phyloP scores from a whole-genome alignment of 37 sponge, comb jelly and placozoan species.

The Cladorhizidae sp. region DNA sequence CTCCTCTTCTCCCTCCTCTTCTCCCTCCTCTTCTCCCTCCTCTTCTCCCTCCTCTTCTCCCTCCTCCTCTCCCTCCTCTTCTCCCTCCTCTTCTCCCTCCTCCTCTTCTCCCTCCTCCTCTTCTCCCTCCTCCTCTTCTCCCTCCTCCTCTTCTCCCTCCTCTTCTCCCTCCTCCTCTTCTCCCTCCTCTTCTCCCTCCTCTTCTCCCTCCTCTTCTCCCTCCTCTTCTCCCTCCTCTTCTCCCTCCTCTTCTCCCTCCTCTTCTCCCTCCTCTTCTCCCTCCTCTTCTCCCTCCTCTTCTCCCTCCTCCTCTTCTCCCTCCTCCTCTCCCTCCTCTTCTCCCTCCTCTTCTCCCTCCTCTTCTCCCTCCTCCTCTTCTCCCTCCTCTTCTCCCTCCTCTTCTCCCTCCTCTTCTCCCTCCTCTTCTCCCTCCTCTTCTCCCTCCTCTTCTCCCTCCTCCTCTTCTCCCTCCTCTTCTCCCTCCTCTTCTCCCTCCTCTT shows the following conservation, averaged over 20 bases:
- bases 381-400: no score
- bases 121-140: not conserved
- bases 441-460: not conserved
- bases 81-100: not conserved
- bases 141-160: not conserved
- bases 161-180: not conserved
- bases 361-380: not conserved
- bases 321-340: not conserved
- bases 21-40: not conserved
- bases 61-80: not conserved
- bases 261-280: not conserved
- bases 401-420: not conserved
- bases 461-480: not conserved
- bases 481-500: not conserved
- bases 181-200: not conserved
- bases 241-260: not conserved
- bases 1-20: not conserved
- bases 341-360: not conserved
- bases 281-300: not conserved
- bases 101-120: not conserved
- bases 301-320: not conserved
- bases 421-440: not conserved
- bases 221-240: not conserved
- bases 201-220: not conserved
- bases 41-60: not conserved